Conservation (phyloP, 2,888 invertebrate genomes). For the Gibbula magus region DNA sequence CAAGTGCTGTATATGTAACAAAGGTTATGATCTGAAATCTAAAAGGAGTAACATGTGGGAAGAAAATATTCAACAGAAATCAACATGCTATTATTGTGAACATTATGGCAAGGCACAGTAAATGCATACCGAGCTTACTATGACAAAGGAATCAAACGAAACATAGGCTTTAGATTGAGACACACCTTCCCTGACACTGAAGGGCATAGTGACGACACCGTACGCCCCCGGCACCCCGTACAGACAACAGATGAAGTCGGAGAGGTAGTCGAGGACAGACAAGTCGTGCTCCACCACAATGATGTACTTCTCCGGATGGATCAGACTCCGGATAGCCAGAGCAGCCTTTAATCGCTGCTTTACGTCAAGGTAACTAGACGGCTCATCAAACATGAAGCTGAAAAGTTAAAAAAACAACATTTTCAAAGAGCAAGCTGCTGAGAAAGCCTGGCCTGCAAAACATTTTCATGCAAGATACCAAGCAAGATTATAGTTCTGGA, state of each 20-base stretch:
- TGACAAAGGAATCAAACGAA: no score
- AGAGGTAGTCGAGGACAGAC: conserved; percentile 97
- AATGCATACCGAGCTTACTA: no score
- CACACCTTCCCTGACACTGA: conserved; percentile 97
- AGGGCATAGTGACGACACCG: conserved; percentile 99
- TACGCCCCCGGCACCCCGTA: conserved; percentile 99
- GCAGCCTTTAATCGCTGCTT: conserved; percentile 99
- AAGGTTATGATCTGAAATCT: no score
- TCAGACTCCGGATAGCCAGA: conserved; percentile 87
- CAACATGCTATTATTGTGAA: no score
- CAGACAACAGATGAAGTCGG: conserved; percentile 98
- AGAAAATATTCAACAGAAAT: no score
- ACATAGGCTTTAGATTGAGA: not conserved
- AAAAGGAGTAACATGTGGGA: no score
- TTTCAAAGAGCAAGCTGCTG: not conserved
- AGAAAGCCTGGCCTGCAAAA: no score
- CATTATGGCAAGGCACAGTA: no score
- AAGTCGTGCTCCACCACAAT: conserved; percentile 99
- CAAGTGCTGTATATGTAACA: no score
- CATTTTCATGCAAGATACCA: no score
- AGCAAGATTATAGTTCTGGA: no score
- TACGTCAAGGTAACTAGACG: conserved; percentile 98
- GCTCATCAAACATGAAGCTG: conserved; percentile 98
- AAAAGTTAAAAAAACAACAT: conserved; percentile 19
- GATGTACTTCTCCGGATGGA: conserved; percentile 96